phyloP scores from a whole-genome alignment of 2,113 vertebrate species.

The Malurus elegans region DNA sequence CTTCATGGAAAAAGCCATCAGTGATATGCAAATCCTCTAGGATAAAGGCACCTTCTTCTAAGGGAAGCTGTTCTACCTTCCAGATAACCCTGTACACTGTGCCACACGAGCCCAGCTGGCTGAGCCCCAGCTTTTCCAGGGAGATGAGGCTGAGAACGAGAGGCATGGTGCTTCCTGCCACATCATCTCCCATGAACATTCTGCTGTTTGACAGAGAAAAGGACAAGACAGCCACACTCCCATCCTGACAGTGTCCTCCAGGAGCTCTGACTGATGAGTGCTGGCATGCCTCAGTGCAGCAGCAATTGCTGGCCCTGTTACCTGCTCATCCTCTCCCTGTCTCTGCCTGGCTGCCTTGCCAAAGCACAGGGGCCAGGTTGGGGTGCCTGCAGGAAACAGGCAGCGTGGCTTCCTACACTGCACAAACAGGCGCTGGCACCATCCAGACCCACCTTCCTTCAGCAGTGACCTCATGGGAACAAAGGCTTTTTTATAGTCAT shows the following conservation, averaged over 20 bases:
- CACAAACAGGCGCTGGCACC: not conserved
- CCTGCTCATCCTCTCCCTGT: not conserved
- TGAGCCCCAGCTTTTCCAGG: not conserved
- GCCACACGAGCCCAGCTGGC: not conserved
- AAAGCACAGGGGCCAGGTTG: not conserved
- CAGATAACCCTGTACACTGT: fast-evolving
- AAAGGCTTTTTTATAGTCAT: not conserved
- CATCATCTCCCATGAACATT: fast-evolving
- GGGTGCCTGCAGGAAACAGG: not conserved
- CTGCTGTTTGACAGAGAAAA: not conserved
- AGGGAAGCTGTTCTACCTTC: not conserved
- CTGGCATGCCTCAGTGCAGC: not conserved
- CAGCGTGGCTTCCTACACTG: not conserved
- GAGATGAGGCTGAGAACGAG: not conserved
- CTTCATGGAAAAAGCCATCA: not conserved
- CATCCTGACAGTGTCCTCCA: not conserved
- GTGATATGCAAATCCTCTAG: fast-evolving
- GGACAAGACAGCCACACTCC: not conserved
- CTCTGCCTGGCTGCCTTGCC: not conserved
- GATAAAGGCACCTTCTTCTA: not conserved
- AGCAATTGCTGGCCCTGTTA: fast-evolving
- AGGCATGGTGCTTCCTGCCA: not conserved
- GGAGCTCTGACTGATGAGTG: not conserved
- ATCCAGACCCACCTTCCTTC: not conserved
- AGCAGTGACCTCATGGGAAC: not conserved